Evolutionary conservation across 2,113 vertebrate genomes (phyloP).

Genomic region (Rutilus rutilus): DNA sequence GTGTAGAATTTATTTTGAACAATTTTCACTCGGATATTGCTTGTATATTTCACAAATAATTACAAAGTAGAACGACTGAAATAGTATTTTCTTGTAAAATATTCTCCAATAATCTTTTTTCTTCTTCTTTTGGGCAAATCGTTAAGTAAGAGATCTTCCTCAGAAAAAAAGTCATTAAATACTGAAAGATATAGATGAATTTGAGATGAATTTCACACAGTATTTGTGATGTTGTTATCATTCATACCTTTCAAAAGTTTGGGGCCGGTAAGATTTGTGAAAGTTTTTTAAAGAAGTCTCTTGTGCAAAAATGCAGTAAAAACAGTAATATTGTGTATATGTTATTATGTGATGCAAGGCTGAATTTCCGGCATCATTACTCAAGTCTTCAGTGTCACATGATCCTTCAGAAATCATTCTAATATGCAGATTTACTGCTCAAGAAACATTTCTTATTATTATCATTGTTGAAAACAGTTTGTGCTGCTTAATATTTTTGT

Average conservation of each 20-base stretch:
- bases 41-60: neutral
- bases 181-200: neutral
- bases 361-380: neutral
- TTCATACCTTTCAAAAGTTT: neutral
- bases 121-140: too few relatives aligned
- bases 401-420: neutral
- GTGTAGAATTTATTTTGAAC: too few relatives aligned
- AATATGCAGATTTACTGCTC: neutral
- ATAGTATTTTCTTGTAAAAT: neutral
- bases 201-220: neutral
- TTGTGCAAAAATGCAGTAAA: neutral
- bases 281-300: neutral
- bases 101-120: too few relatives aligned
- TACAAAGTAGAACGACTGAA: neutral
- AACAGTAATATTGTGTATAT: neutral
- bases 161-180: neutral
- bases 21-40: neutral
- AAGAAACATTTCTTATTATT: neutral
- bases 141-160: too few relatives aligned
- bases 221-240: neutral
- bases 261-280: neutral
- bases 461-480: neutral
- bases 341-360: neutral
- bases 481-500: neutral
- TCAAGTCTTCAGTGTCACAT: neutral